Conservation (phyloP, 2,888 invertebrate genomes). For the Scelioninae gen. 2 region DNA sequence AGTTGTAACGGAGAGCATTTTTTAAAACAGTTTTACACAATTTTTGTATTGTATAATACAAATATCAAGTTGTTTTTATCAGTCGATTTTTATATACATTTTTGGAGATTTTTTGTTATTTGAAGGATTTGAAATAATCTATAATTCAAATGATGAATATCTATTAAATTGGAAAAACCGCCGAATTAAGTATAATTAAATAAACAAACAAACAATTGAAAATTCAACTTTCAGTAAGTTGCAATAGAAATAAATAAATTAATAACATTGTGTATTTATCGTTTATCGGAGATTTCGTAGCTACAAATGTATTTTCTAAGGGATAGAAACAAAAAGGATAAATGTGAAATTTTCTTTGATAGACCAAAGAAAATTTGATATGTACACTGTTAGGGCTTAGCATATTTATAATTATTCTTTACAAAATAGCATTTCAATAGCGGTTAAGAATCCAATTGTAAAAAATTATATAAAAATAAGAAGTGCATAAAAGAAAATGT, state of each 20-base stretch:
- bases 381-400: conserved; percentile 54
- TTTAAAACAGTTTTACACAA: conserved; percentile 34
- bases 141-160: conserved; percentile 5
- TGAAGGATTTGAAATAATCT: conserved; percentile 16
- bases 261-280: conserved; percentile 41
- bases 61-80: conserved; percentile 21
- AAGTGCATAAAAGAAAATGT: conserved; percentile 60
- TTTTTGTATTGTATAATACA: conserved; percentile 24
- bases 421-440: conserved; percentile 54
- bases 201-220: conserved; percentile 57
- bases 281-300: conserved; percentile 50
- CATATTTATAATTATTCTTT: conserved; percentile 58
- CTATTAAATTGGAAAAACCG: conserved; percentile 12
- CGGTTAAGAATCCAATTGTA: conserved; percentile 49
- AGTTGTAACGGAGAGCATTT: conserved; percentile 27
- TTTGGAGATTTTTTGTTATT: conserved; percentile 25
- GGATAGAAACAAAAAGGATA: conserved; percentile 35
- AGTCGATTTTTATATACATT: conserved; percentile 24
- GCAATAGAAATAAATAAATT: conserved; percentile 5
- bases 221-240: conserved; percentile 42
- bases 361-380: conserved; percentile 49
- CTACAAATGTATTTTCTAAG: conserved; percentile 47
- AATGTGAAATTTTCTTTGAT: conserved; percentile 52
- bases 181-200: conserved; percentile 37
- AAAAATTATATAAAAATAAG: conserved; percentile 60